Percentiles rank a stretch among this genome's conserved stretches.
Evolutionary conservation across 2,797 vertebrate species (phyloP).

Genomic region (Lepus oiostolus): DNA sequence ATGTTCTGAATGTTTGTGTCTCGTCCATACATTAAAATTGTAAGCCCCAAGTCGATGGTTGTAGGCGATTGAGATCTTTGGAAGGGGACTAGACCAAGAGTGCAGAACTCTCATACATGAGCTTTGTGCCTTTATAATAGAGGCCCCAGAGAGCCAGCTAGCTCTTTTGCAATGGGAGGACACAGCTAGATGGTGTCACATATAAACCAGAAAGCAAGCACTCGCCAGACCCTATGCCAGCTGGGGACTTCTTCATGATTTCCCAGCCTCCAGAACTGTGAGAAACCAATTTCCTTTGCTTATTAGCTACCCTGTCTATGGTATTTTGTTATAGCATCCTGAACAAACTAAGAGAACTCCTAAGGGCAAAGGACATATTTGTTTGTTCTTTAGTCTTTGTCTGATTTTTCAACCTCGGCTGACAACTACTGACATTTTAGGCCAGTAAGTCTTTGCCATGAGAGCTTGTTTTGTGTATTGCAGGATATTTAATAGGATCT

Average conservation of each 20-base stretch:
- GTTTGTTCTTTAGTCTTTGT: neutral
- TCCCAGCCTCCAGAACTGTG: neutral
- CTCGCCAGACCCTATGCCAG: neutral
- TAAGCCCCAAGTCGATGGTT: too few relatives aligned
- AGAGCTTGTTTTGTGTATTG: neutral
- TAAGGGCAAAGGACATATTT: neutral
- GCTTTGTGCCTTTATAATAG: neutral
- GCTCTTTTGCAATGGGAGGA: neutral
- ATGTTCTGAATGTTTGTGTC: neutral
- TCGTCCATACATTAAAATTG: neutral
- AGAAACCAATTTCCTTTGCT: neutral
- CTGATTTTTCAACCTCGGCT: neutral
- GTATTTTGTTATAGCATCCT: neutral
- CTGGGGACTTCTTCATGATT: neutral
- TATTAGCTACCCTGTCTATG: neutral
- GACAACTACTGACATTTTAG: neutral
- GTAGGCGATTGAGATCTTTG: too few relatives aligned
- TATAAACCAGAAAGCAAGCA: too few relatives aligned
- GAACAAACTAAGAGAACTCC: neutral
- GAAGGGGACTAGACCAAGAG: neutral
- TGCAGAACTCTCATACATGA: neutral
- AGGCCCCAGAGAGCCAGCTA: neutral
- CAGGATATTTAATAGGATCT: neutral
- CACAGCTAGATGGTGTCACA: too few relatives aligned
- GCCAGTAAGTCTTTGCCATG: neutral